Conservation (phyloP, 2,888 invertebrate species). For the Ferdinandea cuprea region DNA sequence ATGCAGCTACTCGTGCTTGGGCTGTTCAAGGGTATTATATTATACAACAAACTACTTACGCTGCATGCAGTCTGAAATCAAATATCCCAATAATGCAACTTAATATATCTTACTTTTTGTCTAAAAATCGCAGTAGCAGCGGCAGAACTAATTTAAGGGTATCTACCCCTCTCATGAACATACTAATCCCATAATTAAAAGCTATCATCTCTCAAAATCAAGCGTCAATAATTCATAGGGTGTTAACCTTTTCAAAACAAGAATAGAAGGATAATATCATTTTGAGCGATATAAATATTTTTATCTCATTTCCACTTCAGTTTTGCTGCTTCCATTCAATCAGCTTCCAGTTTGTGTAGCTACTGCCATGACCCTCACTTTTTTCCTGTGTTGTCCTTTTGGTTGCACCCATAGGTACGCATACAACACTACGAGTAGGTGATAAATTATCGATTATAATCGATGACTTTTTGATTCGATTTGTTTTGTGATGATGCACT, state of each 20-base stretch:
- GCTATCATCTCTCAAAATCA: conserved; percentile 48
- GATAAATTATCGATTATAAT: conserved; percentile 70
- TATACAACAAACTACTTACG: too few species aligned
- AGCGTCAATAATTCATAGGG: conserved; percentile 65
- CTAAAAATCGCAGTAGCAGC: too few species aligned
- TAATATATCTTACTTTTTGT: too few species aligned
- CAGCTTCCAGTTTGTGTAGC: conserved; percentile 10
- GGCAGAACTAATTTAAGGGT: too few species aligned
- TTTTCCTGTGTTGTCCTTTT: conserved; percentile 18
- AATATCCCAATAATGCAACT: too few species aligned
- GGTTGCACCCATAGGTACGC: too few species aligned
- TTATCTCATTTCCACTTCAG: conserved; percentile 42
- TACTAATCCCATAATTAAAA: conserved; percentile 55
- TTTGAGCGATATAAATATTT: conserved; percentile 49
- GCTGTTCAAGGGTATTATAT: too few species aligned
- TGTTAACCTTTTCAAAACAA: conserved; percentile 68
- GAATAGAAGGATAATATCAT: conserved; percentile 55
- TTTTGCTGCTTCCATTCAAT: conserved; percentile 24
- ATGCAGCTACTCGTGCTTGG: too few species aligned
- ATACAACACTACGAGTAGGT: neutral
- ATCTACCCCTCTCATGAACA: neutral
- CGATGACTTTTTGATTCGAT: conserved; percentile 64
- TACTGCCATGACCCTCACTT: conserved; percentile 16
- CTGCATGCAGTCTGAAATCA: too few species aligned
- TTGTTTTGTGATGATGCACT: conserved; percentile 60